Percentiles rank a stretch among this genome's conserved stretches.
Conservation (phyloP, 2,888 invertebrate genomes). For the Euphydryas editha region DNA sequence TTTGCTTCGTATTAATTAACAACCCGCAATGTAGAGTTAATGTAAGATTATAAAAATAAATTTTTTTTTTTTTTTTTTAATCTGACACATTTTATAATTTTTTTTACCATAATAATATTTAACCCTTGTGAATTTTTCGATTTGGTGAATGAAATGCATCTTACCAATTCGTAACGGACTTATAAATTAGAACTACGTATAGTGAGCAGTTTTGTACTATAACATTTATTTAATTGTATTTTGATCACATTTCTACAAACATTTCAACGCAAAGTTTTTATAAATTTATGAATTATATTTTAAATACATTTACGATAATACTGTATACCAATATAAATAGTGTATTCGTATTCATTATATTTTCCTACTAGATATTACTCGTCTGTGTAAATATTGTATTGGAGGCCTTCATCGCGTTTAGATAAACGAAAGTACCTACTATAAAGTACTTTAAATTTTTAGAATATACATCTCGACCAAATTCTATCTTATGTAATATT, state of each 20-base stretch:
- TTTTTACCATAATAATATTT: neutral
- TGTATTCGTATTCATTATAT: conserved; percentile 54
- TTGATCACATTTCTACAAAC: conserved; percentile 21
- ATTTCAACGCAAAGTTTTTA: conserved; percentile 17
- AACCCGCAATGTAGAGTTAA: conserved; percentile 9
- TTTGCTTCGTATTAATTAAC: neutral
- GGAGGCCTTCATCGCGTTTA: conserved; percentile 76
- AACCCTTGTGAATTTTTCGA: neutral
- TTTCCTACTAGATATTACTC: conserved; percentile 63
- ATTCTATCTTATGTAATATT: conserved; percentile 59
- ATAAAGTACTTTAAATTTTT: conserved; percentile 30
- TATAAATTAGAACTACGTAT: neutral
- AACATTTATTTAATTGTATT: neutral
- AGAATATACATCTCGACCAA: conserved; percentile 73
- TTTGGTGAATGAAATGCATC: neutral
- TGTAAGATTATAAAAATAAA: neutral
- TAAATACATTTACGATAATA: conserved; percentile 8
- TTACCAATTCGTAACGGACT: neutral
- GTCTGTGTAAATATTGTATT: conserved; percentile 67
- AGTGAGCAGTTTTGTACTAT: neutral
- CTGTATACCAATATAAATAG: conserved; percentile 10
- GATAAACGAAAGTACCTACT: conserved; percentile 37
- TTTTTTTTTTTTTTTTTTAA: neutral
- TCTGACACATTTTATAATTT: neutral
- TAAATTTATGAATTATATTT: conserved; percentile 19